Percentiles rank a stretch among this genome's conserved stretches.
These are phyloP conservation scores for Drosophila sturtevanti DNA, from an alignment of 1,140 invertebrate species.

Conservation along the genomic window DNA sequence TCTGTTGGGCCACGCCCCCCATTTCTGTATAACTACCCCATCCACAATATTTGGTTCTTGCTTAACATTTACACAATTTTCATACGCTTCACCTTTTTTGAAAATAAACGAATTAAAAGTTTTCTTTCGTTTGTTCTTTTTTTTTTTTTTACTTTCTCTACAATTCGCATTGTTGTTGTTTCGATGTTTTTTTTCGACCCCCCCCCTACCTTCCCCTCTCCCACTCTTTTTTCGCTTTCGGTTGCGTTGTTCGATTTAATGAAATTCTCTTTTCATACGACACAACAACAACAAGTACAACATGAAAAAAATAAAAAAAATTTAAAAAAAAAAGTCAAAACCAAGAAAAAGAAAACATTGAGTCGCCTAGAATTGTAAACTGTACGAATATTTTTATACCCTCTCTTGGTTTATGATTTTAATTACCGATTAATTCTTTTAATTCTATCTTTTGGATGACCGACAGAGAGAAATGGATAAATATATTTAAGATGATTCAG, in stretches of 20 bases:
- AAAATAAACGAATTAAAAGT: slow-evolving; percentile 80
- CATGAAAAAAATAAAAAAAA: no score
- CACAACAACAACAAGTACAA: not conserved
- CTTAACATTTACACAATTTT: slow-evolving; percentile 73
- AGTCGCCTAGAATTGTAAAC: not conserved
- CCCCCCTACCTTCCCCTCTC: not conserved
- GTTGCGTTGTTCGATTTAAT: slow-evolving; percentile 66
- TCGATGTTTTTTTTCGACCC: not conserved
- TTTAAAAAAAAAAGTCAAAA: no score
- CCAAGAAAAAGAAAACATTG: not conserved
- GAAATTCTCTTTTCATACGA: slow-evolving; percentile 54
- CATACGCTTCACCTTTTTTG: slow-evolving; percentile 77
- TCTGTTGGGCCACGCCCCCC: not conserved
- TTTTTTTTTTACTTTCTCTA: slow-evolving; percentile 16
- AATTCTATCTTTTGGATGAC: no score
- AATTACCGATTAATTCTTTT: no score
- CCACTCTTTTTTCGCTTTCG: slow-evolving; percentile 23
- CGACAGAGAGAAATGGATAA: no score
- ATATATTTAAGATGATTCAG: no score
- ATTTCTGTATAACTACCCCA: not conserved
- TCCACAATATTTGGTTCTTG: slow-evolving; percentile 35
- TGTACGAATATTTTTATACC: not conserved
- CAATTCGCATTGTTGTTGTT: not conserved
- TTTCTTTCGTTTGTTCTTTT: slow-evolving; percentile 52
- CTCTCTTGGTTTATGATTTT: not conserved